A percentile compares a stretch with the other conserved stretches of the same genome.
Conservation (phyloP, 2,888 invertebrate genomes). For the Hydriomena furcata region DNA sequence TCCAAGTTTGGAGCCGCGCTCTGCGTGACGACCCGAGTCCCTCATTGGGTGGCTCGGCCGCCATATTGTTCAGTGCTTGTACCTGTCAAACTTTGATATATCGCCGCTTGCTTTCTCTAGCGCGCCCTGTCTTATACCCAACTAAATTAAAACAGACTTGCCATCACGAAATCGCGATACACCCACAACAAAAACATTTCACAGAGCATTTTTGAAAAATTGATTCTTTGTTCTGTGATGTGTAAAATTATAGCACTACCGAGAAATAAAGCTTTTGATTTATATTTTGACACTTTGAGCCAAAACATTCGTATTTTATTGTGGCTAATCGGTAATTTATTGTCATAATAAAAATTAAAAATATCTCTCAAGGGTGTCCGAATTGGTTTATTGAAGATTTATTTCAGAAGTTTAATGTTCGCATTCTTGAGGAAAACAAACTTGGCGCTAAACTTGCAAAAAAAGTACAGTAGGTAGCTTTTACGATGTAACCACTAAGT, state of each 20-base stretch:
- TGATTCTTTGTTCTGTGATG: constrained; percentile 64
- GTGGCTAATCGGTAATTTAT: constrained; percentile 64
- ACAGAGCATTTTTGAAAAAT: constrained; percentile 61
- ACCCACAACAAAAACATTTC: constrained; percentile 45
- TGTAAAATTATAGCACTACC: constrained; percentile 69
- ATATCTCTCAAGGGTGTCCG: constrained; percentile 45
- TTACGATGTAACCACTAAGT: constrained; percentile 10
- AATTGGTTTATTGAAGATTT: constrained; percentile 32
- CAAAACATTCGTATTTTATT: constrained; percentile 71
- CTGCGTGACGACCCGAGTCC: constrained; percentile 74
- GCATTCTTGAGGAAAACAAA: constrained; percentile 14
- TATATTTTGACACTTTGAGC: constrained; percentile 72
- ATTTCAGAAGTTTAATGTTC: constrained; percentile 17
- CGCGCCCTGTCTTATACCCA: constrained; percentile 75
- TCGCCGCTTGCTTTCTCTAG: constrained; percentile 74
- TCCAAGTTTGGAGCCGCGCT: constrained; percentile 64
- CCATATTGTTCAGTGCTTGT: constrained; percentile 82
- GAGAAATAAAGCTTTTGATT: constrained; percentile 65
- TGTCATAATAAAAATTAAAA: constrained; percentile 65
- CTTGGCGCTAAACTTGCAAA: neutral
- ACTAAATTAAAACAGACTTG: constrained; percentile 56
- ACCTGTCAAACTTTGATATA: constrained; percentile 83
- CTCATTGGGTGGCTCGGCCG: constrained; percentile 82
- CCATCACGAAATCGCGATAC: constrained; percentile 52
- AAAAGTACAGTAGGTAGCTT: constrained; percentile 9